Base-by-base conservation (phyloP, 2,888 invertebrate genomes). In the Limenitis camilla region DNA sequence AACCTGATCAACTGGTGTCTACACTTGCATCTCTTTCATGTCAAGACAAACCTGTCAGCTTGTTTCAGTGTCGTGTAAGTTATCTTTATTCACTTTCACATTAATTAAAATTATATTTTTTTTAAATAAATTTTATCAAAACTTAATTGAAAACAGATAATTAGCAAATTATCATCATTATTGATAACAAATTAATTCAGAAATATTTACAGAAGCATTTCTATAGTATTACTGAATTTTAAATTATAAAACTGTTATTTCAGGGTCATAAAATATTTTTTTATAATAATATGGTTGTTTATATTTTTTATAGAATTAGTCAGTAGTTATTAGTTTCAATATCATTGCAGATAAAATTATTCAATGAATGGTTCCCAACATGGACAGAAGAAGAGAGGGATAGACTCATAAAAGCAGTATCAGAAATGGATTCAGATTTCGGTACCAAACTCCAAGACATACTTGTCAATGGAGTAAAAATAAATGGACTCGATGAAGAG, bases 61-160 rank as follows among this genome's bases (percentile, higher is more conserved):
- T 95, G 53, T 95, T 95, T 71, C 94, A 94, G 72, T 95, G 94
- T 71, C 90, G 95, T 59, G 93, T 95, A 68, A 89, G 90, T 74
- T n/a, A 8, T 29, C 11, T 5, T 30, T 31, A 35, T 28, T 46
- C 32, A 33, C 38, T 32, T 42, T 11, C 10, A 6, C n/a, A 32
- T 7, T 47, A 6, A 1, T 9, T 30, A 36, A 10, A 10, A 10
- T 3, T 6, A 36, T n/a, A n/a, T n/a, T n/a, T n/a, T n/a, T 36
- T 10, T 36, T 9, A 10, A 5, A 9, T 3, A 1, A 19, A 19
- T 19, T 19, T 2, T 19, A 19, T 19, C 3, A 19, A 19, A 19
- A 19, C 19, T n/a, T n/a, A n/a, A n/a, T n/a, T n/a, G n/a, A n/a
- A n/a, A n/a, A n/a, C n/a, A n/a, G n/a, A n/a, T n/a, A n/a, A n/a